Conservation (phyloP, 1,140 invertebrate species). For the Plectrocnemia conspersa region DNA sequence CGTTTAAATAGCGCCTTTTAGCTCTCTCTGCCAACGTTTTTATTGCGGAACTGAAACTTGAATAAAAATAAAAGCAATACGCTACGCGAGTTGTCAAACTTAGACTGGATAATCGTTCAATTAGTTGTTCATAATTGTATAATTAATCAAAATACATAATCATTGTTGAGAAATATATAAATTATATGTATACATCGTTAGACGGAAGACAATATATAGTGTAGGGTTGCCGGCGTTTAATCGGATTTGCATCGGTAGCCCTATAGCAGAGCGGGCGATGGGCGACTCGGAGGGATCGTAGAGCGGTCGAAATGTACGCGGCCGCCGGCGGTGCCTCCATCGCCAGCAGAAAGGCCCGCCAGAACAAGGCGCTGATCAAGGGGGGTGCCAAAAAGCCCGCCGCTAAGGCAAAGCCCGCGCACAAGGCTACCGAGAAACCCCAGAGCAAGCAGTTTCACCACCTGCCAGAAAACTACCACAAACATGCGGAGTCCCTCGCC, state of each 20-base stretch:
- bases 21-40: slow-evolving; percentile 22
- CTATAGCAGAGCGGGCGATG: no score
- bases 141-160: slow-evolving; percentile 34
- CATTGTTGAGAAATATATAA: slow-evolving; percentile 32
- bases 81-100: slow-evolving; percentile 29
- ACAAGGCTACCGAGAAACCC: slow-evolving; percentile 22
- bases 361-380: slow-evolving; percentile 50
- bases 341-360: slow-evolving; percentile 63
- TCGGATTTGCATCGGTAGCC: no score
- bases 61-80: slow-evolving; percentile 25
- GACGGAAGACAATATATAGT: not conserved
- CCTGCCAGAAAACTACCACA: slow-evolving; percentile 44
- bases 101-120: slow-evolving; percentile 35
- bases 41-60: slow-evolving; percentile 19
- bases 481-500: slow-evolving; percentile 7
- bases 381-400: slow-evolving; percentile 36
- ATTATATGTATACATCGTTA: slow-evolving; percentile 18
- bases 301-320: slow-evolving; percentile 59
- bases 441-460: slow-evolving; percentile 54
- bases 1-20: slow-evolving; percentile 19
- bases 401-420: slow-evolving; percentile 39
- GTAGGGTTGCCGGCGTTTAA: not conserved
- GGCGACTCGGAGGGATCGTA: no score
- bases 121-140: slow-evolving; percentile 31
- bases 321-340: slow-evolving; percentile 68